Evolutionary conservation across 2,797 vertebrate species (phyloP).

Genomic region (Choloepus didactylus): DNA sequence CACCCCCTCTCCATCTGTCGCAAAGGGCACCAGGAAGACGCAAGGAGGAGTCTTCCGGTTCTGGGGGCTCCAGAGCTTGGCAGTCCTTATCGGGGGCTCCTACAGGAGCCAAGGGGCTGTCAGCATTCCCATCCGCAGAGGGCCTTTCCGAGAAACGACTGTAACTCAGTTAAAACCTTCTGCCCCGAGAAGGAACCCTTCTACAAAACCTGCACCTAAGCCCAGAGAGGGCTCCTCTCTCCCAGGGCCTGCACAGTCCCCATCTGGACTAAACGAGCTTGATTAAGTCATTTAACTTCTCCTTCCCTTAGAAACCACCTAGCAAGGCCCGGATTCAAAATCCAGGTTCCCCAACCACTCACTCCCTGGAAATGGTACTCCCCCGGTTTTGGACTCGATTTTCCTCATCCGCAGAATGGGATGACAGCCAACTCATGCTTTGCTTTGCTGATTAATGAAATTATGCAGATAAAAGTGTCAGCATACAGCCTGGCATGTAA

Average conservation of each 20-base stretch:
- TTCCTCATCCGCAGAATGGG: slow-evolving; percentile 63
- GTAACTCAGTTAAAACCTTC: slow-evolving; percentile 36
- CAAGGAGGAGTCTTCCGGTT: slow-evolving; percentile 54
- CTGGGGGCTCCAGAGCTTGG: slow-evolving; percentile 44
- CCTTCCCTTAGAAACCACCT: neutral
- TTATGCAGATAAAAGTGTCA: neutral
- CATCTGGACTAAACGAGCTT: neutral
- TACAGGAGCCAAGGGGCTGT: neutral
- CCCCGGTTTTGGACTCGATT: slow-evolving; percentile 30
- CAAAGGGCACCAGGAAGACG: slow-evolving; percentile 66
- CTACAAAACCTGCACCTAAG: neutral
- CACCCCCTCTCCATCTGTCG: slow-evolving; percentile 88
- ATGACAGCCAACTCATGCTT: neutral
- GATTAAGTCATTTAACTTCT: neutral
- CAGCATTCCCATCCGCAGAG: neutral
- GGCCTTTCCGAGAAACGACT: neutral
- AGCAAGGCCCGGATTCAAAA: neutral
- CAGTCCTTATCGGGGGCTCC: slow-evolving; percentile 65
- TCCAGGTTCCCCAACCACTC: neutral
- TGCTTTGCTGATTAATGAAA: neutral
- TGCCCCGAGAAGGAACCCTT: neutral
- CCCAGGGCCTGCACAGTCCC: neutral
- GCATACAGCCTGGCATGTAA: neutral
- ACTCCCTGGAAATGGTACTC: neutral
- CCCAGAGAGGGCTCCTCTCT: neutral